Evolutionary conservation across 2,888 invertebrate species (phyloP).

Genomic region (Tipula helvola): DNA sequence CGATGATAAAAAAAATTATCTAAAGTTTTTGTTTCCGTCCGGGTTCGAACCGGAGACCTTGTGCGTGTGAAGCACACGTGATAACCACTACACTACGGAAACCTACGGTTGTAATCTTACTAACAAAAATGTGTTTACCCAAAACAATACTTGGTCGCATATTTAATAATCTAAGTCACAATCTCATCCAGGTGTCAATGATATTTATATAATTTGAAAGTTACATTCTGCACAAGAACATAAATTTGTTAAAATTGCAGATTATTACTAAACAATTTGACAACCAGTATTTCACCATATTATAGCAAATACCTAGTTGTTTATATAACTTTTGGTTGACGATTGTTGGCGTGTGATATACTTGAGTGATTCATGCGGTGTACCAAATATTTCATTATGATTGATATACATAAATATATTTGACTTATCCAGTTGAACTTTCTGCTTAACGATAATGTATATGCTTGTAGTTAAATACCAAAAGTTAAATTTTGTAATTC

Average conservation of each 20-base stretch:
- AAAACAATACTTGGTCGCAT: background rate
- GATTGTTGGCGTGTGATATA: background rate
- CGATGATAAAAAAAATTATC: too few relatives aligned
- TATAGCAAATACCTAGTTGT: background rate
- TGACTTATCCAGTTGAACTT: background rate
- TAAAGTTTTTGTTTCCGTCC: slow-evolving; percentile 30
- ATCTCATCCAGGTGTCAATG: background rate
- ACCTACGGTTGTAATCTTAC: slow-evolving; percentile 16
- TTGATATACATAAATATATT: background rate
- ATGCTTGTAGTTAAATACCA: too few relatives aligned
- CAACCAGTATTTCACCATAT: background rate
- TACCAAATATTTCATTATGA: background rate
- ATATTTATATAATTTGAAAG: background rate
- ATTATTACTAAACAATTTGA: background rate
- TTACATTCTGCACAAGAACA: background rate
- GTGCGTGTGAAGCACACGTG: slow-evolving; percentile 39
- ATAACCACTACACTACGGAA: slow-evolving; percentile 38
- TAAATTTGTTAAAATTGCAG: background rate
- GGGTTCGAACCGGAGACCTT: slow-evolving; percentile 40
- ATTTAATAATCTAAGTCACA: background rate
- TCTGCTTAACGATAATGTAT: background rate
- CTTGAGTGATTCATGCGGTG: background rate
- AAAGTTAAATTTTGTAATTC: background rate
- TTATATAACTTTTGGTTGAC: background rate
- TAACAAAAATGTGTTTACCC: too few relatives aligned